Conservation (phyloP, 2,113 vertebrate species). For the Pagrus major region DNA sequence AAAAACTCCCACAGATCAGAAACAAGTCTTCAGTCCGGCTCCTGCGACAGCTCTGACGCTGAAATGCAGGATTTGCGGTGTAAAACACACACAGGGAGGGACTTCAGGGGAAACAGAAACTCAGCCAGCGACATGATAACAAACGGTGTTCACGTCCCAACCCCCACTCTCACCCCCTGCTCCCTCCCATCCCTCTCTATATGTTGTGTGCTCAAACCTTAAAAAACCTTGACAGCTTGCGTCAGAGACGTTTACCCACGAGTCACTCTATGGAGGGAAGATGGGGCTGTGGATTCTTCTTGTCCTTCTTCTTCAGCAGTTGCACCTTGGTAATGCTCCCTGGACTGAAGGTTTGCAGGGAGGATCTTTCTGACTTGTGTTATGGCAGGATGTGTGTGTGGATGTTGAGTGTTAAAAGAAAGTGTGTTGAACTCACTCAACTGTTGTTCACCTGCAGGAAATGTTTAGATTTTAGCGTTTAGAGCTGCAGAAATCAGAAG, state of each 20-base stretch:
- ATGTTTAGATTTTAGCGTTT: too few species aligned
- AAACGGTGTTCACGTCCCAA: background rate
- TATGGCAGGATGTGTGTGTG: too few species aligned
- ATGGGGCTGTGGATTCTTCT: constrained; percentile 47
- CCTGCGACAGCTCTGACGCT: background rate
- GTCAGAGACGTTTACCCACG: background rate
- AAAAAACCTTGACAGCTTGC: background rate
- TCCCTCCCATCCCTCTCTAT: constrained; percentile 23
- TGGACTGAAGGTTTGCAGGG: constrained; percentile 1
- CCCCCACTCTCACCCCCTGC: background rate
- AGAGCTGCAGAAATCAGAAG: background rate
- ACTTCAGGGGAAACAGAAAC: constrained; percentile 81
- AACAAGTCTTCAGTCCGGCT: accelerated
- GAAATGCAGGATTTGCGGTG: background rate
- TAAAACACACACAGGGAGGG: constrained; percentile 64
- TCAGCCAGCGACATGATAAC: constrained; percentile 22
- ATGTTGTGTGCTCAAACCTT: constrained; percentile 5
- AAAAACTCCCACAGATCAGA: background rate
- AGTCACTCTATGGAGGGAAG: constrained; percentile 27
- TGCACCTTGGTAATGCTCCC: constrained; percentile 56
- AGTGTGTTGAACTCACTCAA: too few species aligned
- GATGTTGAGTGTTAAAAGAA: too few species aligned
- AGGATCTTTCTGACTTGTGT: too few species aligned
- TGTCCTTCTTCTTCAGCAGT: constrained; percentile 50
- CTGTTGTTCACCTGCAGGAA: too few species aligned